These are phyloP conservation scores for Nanorana parkeri DNA, from an alignment of 2,113 vertebrate genomes.

Conservation along the genomic window DNA sequence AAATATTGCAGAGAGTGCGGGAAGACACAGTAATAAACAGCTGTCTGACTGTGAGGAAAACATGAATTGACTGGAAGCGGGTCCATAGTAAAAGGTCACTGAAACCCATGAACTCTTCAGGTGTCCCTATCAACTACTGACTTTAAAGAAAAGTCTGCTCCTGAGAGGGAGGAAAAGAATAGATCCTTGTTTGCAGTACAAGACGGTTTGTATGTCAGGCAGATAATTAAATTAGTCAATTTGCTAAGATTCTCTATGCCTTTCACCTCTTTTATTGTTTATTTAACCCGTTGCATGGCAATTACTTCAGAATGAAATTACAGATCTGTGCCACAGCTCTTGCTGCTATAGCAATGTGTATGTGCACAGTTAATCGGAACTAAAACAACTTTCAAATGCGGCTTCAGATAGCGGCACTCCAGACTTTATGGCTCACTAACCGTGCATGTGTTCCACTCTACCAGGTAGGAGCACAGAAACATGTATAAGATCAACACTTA, in stretches of 20 bases:
- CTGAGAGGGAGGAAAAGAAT: conserved; percentile 71
- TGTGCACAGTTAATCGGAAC: neutral
- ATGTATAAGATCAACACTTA: too few species aligned
- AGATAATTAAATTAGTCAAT: conserved; percentile 79
- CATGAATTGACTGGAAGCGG: conserved; percentile 94
- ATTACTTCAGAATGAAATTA: neutral
- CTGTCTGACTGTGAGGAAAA: conserved; percentile 98
- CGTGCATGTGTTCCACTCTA: too few species aligned
- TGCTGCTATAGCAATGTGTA: neutral
- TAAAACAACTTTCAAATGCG: too few species aligned
- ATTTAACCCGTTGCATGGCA: conserved; percentile 40
- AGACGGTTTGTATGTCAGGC: conserved; percentile 64
- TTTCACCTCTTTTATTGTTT: conserved; percentile 52
- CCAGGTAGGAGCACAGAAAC: too few species aligned
- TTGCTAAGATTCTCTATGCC: conserved; percentile 64
- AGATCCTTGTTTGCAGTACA: conserved; percentile 68
- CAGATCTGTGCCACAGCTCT: neutral
- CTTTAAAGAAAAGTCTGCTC: conserved; percentile 79
- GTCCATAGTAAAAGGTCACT: conserved; percentile 86
- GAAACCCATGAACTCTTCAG: conserved; percentile 83
- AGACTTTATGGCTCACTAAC: too few species aligned
- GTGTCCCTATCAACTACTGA: conserved; percentile 83
- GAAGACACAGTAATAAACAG: conserved; percentile 97
- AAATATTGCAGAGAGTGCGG: conserved; percentile 86
- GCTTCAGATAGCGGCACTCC: too few species aligned